Conservation (phyloP, 2,888 invertebrate species). For the Athrips mouffetella region DNA sequence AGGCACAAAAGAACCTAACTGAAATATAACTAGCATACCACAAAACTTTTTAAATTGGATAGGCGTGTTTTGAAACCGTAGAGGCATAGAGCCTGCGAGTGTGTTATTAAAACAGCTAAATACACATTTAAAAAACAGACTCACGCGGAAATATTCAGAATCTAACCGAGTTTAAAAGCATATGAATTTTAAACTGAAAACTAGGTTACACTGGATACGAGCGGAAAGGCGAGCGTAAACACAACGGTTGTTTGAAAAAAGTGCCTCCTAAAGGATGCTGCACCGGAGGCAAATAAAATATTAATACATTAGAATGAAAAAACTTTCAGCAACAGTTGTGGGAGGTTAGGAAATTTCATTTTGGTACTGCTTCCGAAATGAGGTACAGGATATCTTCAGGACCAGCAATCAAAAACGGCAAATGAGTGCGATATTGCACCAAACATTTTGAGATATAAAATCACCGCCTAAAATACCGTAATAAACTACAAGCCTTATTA, state of each 20-base stretch:
- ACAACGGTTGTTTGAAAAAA: slow-evolving; percentile 60
- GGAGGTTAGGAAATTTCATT: slow-evolving; percentile 11
- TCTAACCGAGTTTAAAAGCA: slow-evolving; percentile 63
- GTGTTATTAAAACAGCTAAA: slow-evolving; percentile 49
- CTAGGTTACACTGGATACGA: slow-evolving; percentile 57
- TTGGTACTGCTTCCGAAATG: too few relatives aligned
- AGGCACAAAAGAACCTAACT: too few relatives aligned
- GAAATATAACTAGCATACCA: too few relatives aligned
- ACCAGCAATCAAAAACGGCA: too few relatives aligned
- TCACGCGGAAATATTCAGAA: slow-evolving; percentile 43
- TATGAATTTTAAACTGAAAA: slow-evolving; percentile 69
- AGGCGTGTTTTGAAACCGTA: too few relatives aligned
- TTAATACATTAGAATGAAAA: slow-evolving; percentile 27
- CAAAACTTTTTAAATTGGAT: too few relatives aligned
- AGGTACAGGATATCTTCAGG: too few relatives aligned
- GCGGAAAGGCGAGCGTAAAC: slow-evolving; percentile 62
- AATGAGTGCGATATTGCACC: too few relatives aligned
- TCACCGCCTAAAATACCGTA: too few relatives aligned
- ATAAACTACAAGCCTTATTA: too few relatives aligned
- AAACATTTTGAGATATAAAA: too few relatives aligned
- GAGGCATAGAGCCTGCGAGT: too few relatives aligned
- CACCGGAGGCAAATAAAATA: slow-evolving; percentile 47
- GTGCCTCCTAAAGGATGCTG: slow-evolving; percentile 46
- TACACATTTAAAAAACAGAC: slow-evolving; percentile 52
- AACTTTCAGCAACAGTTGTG: slow-evolving; percentile 8